These are phyloP conservation scores for Luperina nickerlii DNA, from an alignment of 2,888 invertebrate species.

Conservation along the genomic window DNA sequence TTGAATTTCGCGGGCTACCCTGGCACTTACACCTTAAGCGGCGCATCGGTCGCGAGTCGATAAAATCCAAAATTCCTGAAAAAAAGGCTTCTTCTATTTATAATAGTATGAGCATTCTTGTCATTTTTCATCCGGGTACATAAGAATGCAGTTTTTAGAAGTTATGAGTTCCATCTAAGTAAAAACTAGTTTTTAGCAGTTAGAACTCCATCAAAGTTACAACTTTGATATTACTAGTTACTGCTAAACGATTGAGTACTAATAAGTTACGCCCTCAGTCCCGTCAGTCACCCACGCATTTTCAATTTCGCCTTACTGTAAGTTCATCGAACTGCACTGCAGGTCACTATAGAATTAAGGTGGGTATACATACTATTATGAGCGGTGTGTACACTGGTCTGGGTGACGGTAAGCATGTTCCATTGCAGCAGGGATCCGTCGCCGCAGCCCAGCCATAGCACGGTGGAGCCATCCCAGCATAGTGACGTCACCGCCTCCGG, in stretches of 20 bases:
- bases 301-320: neutral
- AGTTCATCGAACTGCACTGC: constrained; percentile 7
- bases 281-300: constrained; percentile 10
- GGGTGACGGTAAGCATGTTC: constrained; percentile 87
- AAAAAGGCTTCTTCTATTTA: neutral
- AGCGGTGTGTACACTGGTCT: constrained; percentile 85
- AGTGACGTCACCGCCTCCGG: constrained; percentile 82
- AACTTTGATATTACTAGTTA: constrained; percentile 2
- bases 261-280: neutral
- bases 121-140: neutral
- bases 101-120: neutral
- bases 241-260: neutral
- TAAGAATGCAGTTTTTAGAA: neutral
- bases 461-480: constrained; percentile 83
- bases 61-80: neutral
- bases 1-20: too few relatives aligned
- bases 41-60: neutral
- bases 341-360: neutral
- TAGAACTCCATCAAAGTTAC: too few relatives aligned
- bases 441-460: constrained; percentile 88
- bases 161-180: too few relatives aligned
- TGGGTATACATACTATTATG: constrained; percentile 90
- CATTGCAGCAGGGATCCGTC: constrained; percentile 86
- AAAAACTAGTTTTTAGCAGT: neutral
- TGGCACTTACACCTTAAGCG: neutral